Evolutionary conservation across 2,797 vertebrate species (phyloP), one percentile per base, ranked within the genome.

Genomic region (Betta splendens): DNA sequence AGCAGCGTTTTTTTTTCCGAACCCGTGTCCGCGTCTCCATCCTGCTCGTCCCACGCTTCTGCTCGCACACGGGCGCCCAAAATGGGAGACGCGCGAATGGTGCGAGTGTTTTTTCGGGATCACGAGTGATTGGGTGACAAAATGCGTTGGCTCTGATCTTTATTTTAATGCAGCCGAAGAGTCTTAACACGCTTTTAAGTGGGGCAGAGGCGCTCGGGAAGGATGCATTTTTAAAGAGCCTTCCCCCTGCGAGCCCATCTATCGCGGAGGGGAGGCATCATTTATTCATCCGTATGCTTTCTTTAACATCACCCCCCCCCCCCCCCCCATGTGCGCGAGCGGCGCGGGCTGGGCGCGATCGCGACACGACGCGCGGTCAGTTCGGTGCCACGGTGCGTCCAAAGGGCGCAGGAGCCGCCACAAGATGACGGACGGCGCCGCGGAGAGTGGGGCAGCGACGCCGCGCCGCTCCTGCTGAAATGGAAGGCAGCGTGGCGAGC

Each of bases 211-310:
- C 81, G 83, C 77, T 80, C 62, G 57, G 64, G 63, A 64, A 81
- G 52, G 77, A 91, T 91, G 75, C 84, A 86, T 90, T 86, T 92
- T 91, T 89, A 81, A 91, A 84, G 44, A 86, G 75, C 74, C 64
- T 52, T 45, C 59, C 64, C 44, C 42, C 58, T 64, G 80, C 81
- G 78, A 77, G 79, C 74, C 76, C 79, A 54, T 88, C 69, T 75
- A 78, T 77, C 56, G 49, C 60, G 64, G 47, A 54, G 67, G 58
- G 68, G 76, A 38, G 64, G 59, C 83, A 91, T 90, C 64, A 85
- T 91, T 91, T 89, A 91, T 91, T 91, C 72, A 91, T 91, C 64
- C 78, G 37, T 51, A 65, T 64, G 71, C 84, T 85, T 87, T 86
- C 85, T 84, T 80, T 79, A 84, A 87, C 84, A 68, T 79, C 65